Evolutionary conservation across 2,888 invertebrate genomes (phyloP), one percentile per base, ranked within the genome.

Genomic region (Orthosia gothica): DNA sequence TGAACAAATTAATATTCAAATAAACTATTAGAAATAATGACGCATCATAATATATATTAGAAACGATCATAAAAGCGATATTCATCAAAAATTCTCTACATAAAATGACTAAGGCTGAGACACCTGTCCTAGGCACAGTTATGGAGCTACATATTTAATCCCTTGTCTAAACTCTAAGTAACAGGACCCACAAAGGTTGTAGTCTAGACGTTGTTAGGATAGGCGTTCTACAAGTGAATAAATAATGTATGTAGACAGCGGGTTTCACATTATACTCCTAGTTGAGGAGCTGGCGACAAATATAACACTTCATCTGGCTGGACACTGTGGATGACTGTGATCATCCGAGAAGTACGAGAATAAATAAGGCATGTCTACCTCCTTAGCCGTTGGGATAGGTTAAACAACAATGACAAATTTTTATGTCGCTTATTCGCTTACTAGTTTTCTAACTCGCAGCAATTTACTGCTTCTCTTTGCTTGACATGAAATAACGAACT

Each of bases 111-210:
- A 23, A 20, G 11, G 13, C n/a, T 57, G 50, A 66, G 18, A 47
- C 65, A 72, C 69, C 58, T 69, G 57, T 32, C 49, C 47, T 68
- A 52, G 47, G 15, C 26, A 55, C 40, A 54, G 62, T 47, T 63
- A 55, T 64, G 57, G 59, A 67, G 64, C 55, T 69, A 55, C 70
- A 84, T 84, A 86, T 80, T 84, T 76, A 75, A 73, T 71, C 64
- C 11, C 3, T 20, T 47, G 32, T 63, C 59, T 69, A 76, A 83
- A 76, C 83, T 63, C 63, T 69, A 75, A 83, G 80, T 86, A 76
- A 70, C 55, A 40, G 0, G 40, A 32, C 20, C 58, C 50, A 40
- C 63, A 73, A 65, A 52, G 68, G 50, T 57, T 63, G 50, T 13
- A 71, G 55, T 66, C 75, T 69, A 81, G 82, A 64, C 76, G 68